phyloP scores from a whole-genome alignment of 2,113 vertebrate genomes.

The Myrmecophaga tridactyla region DNA sequence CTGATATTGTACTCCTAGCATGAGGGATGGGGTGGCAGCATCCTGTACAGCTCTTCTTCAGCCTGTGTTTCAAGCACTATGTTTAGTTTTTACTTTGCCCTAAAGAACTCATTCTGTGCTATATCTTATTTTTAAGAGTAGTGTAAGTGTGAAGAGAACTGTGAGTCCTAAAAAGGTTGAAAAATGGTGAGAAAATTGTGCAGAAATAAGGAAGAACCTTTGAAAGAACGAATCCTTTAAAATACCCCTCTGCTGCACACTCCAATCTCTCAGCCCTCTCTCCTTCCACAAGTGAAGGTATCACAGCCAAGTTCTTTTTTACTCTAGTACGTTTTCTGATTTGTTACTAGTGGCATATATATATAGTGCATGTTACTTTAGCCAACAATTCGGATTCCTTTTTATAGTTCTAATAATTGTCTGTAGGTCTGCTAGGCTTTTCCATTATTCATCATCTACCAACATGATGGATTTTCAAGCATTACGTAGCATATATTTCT shows the following conservation, averaged over 20 bases:
- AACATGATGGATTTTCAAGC: not conserved
- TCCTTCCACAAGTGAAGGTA: not conserved
- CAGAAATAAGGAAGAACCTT: fast-evolving
- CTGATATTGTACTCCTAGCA: fast-evolving
- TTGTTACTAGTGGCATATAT: fast-evolving
- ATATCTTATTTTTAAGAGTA: not conserved
- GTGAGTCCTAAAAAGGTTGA: not conserved
- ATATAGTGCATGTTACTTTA: fast-evolving
- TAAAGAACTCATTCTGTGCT: not conserved
- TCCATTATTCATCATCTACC: too few species aligned
- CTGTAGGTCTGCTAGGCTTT: not conserved
- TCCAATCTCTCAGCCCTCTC: fast-evolving
- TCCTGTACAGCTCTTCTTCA: fast-evolving
- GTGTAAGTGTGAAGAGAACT: too few species aligned
- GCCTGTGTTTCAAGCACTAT: fast-evolving
- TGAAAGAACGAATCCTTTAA: fast-evolving
- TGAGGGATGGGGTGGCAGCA: fast-evolving
- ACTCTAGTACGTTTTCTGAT: not conserved
- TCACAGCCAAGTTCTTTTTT: too few species aligned
- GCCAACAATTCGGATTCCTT: not conserved
- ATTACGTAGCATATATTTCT: fast-evolving
- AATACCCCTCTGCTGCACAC: fast-evolving
- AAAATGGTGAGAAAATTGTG: fast-evolving
- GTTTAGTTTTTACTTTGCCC: not conserved
- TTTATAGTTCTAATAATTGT: not conserved